Evolutionary conservation across 2,888 invertebrate species (phyloP).

Genomic region (Sinodicranocentrus sp.): DNA sequence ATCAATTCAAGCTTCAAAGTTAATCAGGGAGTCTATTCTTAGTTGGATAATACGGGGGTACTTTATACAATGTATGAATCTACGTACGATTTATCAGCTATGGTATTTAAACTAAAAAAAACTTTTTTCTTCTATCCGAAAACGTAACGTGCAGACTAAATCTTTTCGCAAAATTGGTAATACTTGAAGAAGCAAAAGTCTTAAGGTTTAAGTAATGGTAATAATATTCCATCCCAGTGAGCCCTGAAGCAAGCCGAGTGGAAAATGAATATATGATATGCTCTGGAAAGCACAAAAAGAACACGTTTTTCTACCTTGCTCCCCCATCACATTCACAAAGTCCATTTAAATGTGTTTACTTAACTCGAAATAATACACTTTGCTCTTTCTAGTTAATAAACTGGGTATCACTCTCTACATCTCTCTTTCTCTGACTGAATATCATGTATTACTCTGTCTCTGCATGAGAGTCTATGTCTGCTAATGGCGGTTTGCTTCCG

Average conservation of each 20-base stretch:
- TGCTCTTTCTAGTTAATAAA: background rate
- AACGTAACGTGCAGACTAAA: no score
- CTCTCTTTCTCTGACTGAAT: no score
- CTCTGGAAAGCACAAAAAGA: constrained; percentile 53
- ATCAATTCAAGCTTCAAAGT: background rate
- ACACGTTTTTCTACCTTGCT: background rate
- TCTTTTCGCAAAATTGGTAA: no score
- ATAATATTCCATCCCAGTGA: constrained; percentile 60
- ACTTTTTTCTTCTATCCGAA: no score
- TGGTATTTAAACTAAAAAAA: no score
- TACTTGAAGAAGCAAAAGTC: constrained; percentile 25
- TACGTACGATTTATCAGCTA: no score
- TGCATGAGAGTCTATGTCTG: no score
- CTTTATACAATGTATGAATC: background rate
- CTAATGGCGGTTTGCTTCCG: no score
- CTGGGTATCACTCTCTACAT: background rate
- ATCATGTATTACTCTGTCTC: no score
- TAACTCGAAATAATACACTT: background rate
- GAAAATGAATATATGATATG: constrained; percentile 64
- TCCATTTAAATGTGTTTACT: constrained; percentile 6
- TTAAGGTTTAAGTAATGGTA: constrained; percentile 46
- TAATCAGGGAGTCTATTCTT: background rate
- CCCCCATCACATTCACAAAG: background rate
- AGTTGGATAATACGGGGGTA: background rate
- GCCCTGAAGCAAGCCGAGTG: constrained; percentile 56